Base-by-base conservation (phyloP, 2,797 vertebrate species). In the Phataginus tricuspis region DNA sequence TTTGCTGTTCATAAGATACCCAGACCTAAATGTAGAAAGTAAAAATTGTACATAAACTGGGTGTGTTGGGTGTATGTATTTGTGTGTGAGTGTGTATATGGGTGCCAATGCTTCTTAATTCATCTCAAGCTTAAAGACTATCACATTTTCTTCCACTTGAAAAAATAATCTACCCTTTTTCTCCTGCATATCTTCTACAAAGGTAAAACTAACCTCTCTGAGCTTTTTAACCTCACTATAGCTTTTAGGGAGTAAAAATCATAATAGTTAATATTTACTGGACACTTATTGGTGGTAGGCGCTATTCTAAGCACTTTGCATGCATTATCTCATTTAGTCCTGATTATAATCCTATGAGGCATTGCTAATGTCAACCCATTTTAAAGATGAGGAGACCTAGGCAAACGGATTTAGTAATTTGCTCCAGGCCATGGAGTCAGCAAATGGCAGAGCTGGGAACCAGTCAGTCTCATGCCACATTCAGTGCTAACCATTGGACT, bases 91-190 rank as follows among this genome's bases (percentile, higher is more conserved):
- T 5, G 8, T 3, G 2, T 94, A 5, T 29, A 45, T 45, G 45
- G 49, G 55, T 18, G 27, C 9, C 39, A 86, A 29, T 23, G 7
- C 64, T 19, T 79, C 59, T 83, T 86, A 23, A 57, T 79, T 90
- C 29, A 7, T 92, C 34, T 55, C 14, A 71, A 42, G 6, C 31
- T 74, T 91, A 49, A 63, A 82, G 68, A 78, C 15, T 21, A 74
- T 71, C 29, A 29, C 2, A 42, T 90, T 96, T 96, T 94, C 37
- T 86, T 71, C 61, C 42, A 93, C 7, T 82, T 51, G 45, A 69
- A 77, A 64, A 8, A 16, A 34, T 19, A 71, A n/a, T 11, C 21
- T 68, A 16, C 3, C 15, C 3, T 51, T 96, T 93, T 83, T 8
- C 78, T 10, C 57, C 21, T 45, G 15, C 55, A 0, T 16, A 3